Evolutionary conservation across 2,888 invertebrate genomes (phyloP), one percentile per base, ranked within the genome.

Genomic region (Lacanobia oleracea): DNA sequence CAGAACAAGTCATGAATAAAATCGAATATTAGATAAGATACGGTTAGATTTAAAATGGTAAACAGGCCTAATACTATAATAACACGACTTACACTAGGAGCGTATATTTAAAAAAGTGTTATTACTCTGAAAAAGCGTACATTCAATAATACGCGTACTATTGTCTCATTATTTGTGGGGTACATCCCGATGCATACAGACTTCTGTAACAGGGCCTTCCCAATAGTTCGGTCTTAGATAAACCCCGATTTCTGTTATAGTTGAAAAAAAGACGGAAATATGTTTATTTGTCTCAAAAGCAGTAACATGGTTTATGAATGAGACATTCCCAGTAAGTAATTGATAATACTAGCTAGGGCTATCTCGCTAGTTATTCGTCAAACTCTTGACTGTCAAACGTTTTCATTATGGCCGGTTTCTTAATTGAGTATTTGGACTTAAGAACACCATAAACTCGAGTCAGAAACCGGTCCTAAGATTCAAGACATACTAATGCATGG

Each of bases 1-100:
- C 74, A 72, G 77, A 72, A 81, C 73, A 57, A 67, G 68, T 45
- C 50, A 70, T 18, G 23, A 62, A 62, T 60, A 51, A 56, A 65
- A 63, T 77, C 60, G 71, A 73, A 37, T 81, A 79, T 73, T 67
- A 77, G 59, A 81, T 73, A 70, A 77, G 59, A 81, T 77, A 82
- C 73, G 65, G 78, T 83, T 83, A 83, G 75, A 80, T 83, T 85
- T 72, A 82, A 84, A 83, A 84, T 69, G 81, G 85, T 84, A 77
- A 86, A 87, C 84, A 84, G 73, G 73, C 77, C 78, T 85, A 86
- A 77, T 66, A 73, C 76, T 86, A 84, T 73, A 64, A 72, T 78
- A 84, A 82, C 82, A 86, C 77, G 76, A 80, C 87, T 89, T 89
- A 89, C 61, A 72, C 86, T 90, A 89, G 81, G 86, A 88, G 82